Base-by-base conservation (phyloP, 1,140 invertebrate species). In the Drosophila baimaii region DNA sequence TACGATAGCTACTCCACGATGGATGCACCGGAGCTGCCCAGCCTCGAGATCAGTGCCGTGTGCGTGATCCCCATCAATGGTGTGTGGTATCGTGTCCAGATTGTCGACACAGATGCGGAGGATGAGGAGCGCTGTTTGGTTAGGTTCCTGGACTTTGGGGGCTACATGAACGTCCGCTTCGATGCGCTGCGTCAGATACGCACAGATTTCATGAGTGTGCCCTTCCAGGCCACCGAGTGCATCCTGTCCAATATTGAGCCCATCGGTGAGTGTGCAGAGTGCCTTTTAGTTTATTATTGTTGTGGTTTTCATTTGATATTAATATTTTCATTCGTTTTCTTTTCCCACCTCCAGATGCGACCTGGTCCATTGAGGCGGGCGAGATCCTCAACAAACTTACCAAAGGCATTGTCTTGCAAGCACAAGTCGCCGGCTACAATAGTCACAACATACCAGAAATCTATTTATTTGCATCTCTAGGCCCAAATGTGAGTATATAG, bases 221-320 rank as follows among this genome's bases (percentile, higher is more conserved):
- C 98, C 19, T 99, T 99, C 93, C 98, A 99, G 95, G 97, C 98
- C 46, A 96, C 97, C 37, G 98, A 99, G 94, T 97, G 98, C 89
- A 95, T 95, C 90, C 93, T 99, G 84, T 97, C 97, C 10, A 96
- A 98, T 93, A 94, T 99, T 62, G 94, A 95, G 92, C 97, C 98
- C 46, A 93, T 95, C 49, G 94, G 95, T 93, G 95, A 96, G 96
- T 56, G 5, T n/a, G 3, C 1, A n/a, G n/a, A n/a, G n/a, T n/a
- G n/a, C 8, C 6, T 43, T 43, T 17, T 19, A 9, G n/a, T 19
- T 43, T 3, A 43, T 33, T 35, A 3, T 6, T 7, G 0, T 4
- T 41, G 1, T 19, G 2, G 9, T 6, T 27, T 47, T 23, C 9
- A 62, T 13, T n/a, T 19, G 10, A 56, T 58, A 59, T 51, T 65